These are phyloP conservation scores for Chesias legatella DNA, from an alignment of 2,888 invertebrate genomes.

Conservation along the genomic window DNA sequence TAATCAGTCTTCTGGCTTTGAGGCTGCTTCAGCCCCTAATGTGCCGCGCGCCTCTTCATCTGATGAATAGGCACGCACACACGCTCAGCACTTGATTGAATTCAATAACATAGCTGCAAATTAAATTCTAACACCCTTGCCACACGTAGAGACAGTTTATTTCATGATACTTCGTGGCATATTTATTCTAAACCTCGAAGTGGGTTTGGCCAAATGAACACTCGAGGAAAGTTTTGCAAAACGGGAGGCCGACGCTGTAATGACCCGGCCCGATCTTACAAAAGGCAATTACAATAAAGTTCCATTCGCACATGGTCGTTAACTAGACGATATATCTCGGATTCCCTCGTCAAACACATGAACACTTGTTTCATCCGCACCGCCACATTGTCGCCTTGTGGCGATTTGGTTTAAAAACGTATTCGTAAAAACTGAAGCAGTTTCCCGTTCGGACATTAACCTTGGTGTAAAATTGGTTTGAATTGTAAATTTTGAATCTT, in stretches of 20 bases:
- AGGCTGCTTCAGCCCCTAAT: slow-evolving; percentile 75
- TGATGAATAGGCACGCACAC: slow-evolving; percentile 72
- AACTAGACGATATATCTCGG: slow-evolving; percentile 76
- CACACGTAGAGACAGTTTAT: slow-evolving; percentile 21
- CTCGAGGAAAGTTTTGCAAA: slow-evolving; percentile 63
- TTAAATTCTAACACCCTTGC: slow-evolving; percentile 28
- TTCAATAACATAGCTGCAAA: slow-evolving; percentile 46
- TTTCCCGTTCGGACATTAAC: too few species aligned
- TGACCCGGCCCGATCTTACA: slow-evolving; percentile 78
- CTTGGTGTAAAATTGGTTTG: too few species aligned
- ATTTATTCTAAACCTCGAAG: slow-evolving; percentile 40
- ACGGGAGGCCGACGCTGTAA: slow-evolving; percentile 65
- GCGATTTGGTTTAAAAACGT: slow-evolving; percentile 12
- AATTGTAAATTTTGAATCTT: too few species aligned
- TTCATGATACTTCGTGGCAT: slow-evolving; percentile 27
- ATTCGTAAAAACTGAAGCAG: too few species aligned
- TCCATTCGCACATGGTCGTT: slow-evolving; percentile 79
- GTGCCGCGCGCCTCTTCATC: slow-evolving; percentile 69
- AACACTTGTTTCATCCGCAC: slow-evolving; percentile 58
- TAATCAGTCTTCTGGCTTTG: slow-evolving; percentile 81
- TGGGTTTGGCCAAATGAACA: slow-evolving; percentile 42
- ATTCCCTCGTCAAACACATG: slow-evolving; percentile 59
- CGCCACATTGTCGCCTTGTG: slow-evolving; percentile 13
- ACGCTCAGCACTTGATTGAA: slow-evolving; percentile 51
- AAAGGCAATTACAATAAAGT: slow-evolving; percentile 81